Evolutionary conservation across 2,797 vertebrate genomes (phyloP), one percentile per base, ranked within the genome.

Genomic region (Alcedo quadribrachys): DNA sequence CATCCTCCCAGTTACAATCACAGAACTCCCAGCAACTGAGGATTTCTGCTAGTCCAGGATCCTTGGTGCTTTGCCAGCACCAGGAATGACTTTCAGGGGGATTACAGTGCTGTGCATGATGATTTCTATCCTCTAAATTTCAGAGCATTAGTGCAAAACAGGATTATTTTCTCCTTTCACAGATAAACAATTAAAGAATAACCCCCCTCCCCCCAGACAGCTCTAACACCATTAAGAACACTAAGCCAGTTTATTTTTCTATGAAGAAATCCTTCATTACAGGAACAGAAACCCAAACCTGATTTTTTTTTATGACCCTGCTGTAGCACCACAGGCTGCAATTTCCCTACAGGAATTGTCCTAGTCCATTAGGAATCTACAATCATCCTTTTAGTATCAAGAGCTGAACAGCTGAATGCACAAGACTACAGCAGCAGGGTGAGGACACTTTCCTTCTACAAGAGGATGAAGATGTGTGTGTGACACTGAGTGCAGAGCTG

Each of bases 221-320:
- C 69, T 87, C 82, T 33, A 78, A 63, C 69, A 51, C 63, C 35
- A 14, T 66, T 73, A 84, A 74, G 3, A 5, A 57, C 28, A 25
- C 65, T 84, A 89, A 91, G 32, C 45, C 65, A 80, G 55, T 94
- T 93, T 92, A 92, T 92, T 95, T 87, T 96, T 88, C 69, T 50
- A 32, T 76, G 48, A 57, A 79, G 67, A 76, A 66, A 84, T 62
- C 37, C 42, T 86, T 19, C 43, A 16, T 53, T 33, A 68, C 71
- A 91, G 57, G 40, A 84, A 73, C 7, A 78, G 68, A 75, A 90
- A 50, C 12, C 19, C 69, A 57, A 75, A 12, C 0, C 24, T 71
- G 0, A 21, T 78, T 85, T 69, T 77, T 51, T 15, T 51, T 15
- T 12, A 42, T 58, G 37, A n/a, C 22, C 5, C 33, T 32, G 50